Percentiles rank a stretch among this genome's conserved stretches.
These are phyloP conservation scores for Blastobasis adustella DNA, from an alignment of 2,888 invertebrate genomes.

Conservation along the genomic window DNA sequence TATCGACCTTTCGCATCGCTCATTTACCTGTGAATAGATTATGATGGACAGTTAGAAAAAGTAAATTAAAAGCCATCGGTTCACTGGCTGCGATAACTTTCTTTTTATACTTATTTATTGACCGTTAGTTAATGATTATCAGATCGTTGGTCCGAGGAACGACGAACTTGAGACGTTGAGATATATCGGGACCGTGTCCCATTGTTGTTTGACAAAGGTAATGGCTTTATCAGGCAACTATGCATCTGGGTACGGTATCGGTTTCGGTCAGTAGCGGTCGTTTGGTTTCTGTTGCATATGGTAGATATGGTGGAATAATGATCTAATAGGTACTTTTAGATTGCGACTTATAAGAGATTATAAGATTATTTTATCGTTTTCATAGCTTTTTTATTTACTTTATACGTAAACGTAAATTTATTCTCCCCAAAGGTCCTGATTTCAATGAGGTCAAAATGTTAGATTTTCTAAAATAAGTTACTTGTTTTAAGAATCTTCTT, in stretches of 20 bases:
- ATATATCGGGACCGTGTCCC: conserved; percentile 1
- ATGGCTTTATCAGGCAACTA: conserved; percentile 34
- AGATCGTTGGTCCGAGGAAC: background rate
- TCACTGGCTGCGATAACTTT: background rate
- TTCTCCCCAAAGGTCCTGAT: no score
- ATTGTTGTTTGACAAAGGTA: conserved; percentile 26
- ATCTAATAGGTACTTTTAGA: no score
- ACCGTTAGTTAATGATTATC: background rate
- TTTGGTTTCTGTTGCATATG: background rate
- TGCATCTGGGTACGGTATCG: conserved; percentile 1
- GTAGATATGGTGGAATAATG: no score
- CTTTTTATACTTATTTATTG: background rate
- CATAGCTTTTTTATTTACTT: no score
- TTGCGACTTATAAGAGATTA: no score
- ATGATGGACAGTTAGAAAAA: background rate
- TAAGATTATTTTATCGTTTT: no score
- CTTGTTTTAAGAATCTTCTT: no score
- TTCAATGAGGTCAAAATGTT: no score
- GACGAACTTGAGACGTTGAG: background rate
- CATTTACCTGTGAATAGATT: background rate
- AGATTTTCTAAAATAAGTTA: no score
- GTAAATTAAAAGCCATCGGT: background rate
- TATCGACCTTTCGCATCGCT: background rate
- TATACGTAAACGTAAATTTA: no score
- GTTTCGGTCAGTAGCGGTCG: background rate